A percentile compares a stretch with the other conserved stretches of the same genome.
Evolutionary conservation across 2,888 invertebrate species (phyloP).

Genomic region (Allolobophora icterica): DNA sequence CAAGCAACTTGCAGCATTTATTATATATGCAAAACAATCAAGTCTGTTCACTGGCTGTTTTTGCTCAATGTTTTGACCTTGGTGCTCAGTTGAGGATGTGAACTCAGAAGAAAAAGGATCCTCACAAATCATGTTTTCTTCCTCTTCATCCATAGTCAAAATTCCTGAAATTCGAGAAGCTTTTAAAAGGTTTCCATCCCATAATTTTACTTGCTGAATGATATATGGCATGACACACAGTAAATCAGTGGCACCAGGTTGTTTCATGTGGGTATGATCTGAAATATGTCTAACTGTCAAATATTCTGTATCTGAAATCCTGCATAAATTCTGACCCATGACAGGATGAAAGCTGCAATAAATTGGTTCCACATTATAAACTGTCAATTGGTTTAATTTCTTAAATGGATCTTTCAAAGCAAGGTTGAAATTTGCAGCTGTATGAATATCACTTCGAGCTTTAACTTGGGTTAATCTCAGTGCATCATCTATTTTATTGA

Average conservation of each 20-base stretch:
- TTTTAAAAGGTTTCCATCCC: conserved; percentile 14
- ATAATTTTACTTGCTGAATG: conserved; percentile 4
- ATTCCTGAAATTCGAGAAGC: conserved; percentile 14
- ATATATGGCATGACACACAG: background rate
- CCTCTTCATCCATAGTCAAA: background rate
- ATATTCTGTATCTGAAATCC: background rate
- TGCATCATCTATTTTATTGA: background rate
- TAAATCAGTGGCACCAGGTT: background rate
- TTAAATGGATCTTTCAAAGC: background rate
- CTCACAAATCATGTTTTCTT: background rate
- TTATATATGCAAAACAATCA: conserved; percentile 9
- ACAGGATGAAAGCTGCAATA: background rate
- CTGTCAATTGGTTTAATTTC: background rate
- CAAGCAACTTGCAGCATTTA: background rate
- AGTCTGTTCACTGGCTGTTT: background rate
- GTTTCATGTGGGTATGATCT: background rate
- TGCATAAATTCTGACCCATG: background rate
- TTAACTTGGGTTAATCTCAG: too few species aligned
- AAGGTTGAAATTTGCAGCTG: background rate
- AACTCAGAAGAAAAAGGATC: background rate
- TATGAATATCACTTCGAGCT: background rate
- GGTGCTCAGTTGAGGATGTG: background rate
- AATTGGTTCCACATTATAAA: background rate
- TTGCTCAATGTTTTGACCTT: background rate
- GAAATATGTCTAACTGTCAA: background rate